Evolutionary conservation across 2,888 invertebrate species (phyloP).

Genomic region (Pollenia labialis): DNA sequence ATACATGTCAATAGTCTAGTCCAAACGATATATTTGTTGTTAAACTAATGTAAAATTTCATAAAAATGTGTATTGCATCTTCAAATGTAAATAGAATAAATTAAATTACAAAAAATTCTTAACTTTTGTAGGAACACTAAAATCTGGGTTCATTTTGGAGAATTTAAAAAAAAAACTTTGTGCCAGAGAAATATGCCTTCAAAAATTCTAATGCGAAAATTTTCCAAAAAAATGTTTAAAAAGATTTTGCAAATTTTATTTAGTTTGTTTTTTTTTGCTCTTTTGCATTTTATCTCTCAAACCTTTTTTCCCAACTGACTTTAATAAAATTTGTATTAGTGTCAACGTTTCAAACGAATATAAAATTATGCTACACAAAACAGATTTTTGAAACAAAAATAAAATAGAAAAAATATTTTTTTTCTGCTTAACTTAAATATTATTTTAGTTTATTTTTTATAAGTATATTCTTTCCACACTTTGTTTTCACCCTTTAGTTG

Average conservation of each 20-base stretch:
- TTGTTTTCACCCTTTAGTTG: conserved; percentile 3
- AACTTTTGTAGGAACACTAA: neutral
- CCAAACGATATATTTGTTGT: too few relatives aligned
- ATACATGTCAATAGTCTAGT: too few relatives aligned
- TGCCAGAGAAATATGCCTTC: too few relatives aligned
- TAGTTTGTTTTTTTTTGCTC: neutral
- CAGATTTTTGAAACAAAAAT: neutral
- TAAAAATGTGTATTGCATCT: too few relatives aligned
- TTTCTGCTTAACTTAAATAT: neutral
- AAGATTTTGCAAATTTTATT: conserved; percentile 5
- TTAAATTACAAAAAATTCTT: neutral
- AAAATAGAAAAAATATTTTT: neutral
- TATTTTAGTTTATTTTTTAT: neutral
- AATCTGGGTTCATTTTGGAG: neutral
- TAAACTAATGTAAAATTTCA: too few relatives aligned
- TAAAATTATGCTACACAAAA: conserved; percentile 15
- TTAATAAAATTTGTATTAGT: too few relatives aligned
- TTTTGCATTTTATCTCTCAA: conserved; percentile 12
- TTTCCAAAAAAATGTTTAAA: neutral
- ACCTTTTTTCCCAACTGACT: neutral
- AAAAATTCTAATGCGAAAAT: neutral
- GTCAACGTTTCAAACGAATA: neutral
- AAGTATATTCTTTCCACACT: neutral
- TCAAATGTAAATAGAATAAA: too few relatives aligned
- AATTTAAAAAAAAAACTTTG: neutral